These are phyloP conservation scores for Eospalax fontanierii DNA, from an alignment of 2,797 vertebrate genomes.

Conservation along the genomic window DNA sequence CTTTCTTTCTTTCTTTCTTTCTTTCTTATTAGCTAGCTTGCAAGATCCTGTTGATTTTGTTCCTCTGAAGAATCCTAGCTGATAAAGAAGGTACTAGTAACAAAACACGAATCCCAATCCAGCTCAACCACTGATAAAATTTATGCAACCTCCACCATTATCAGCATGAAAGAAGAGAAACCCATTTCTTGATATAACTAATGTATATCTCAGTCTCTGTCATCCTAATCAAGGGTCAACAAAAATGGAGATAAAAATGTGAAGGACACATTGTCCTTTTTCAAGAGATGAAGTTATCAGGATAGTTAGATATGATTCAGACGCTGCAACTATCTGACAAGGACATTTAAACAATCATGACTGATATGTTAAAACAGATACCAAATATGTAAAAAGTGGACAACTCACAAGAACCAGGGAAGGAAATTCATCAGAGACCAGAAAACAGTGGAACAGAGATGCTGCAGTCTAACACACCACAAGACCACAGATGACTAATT, in stretches of 20 bases:
- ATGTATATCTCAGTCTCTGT: not conserved
- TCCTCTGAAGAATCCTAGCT: not conserved
- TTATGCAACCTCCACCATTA: not conserved
- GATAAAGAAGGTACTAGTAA: not conserved
- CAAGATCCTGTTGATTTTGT: not conserved
- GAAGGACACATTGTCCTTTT: not conserved
- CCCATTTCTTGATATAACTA: not conserved
- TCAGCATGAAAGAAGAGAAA: not conserved
- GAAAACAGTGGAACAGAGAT: not conserved
- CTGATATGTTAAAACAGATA: not conserved
- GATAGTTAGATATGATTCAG: not conserved
- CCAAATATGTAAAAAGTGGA: not conserved
- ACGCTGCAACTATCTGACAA: not conserved
- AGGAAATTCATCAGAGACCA: not conserved
- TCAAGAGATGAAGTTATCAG: not conserved
- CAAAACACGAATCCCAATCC: not conserved
- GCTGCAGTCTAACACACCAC: not conserved
- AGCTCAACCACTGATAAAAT: not conserved
- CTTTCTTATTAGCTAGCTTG: not conserved
- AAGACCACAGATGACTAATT: not conserved
- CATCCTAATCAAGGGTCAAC: not conserved
- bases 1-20: too few species aligned
- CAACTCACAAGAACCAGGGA: not conserved
- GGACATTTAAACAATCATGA: not conserved
- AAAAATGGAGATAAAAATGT: not conserved